These are phyloP conservation scores for Trichogramma dendrolimi DNA, from an alignment of 2,888 invertebrate species.

Conservation along the genomic window DNA sequence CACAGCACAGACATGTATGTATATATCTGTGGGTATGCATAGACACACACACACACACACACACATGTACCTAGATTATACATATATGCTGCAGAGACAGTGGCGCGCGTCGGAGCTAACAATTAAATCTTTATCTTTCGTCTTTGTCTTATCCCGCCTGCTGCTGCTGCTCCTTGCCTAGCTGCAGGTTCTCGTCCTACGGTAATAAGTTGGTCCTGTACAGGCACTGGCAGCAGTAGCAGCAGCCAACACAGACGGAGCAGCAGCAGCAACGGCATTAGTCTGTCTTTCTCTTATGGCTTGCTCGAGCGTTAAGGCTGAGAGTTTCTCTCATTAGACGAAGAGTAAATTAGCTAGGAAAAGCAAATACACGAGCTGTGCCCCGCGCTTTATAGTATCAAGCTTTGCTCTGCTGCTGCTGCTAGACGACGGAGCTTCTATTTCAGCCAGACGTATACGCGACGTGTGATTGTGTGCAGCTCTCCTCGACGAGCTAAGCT, in stretches of 20 bases:
- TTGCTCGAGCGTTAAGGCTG: slow-evolving; percentile 13
- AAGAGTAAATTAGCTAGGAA: slow-evolving; percentile 47
- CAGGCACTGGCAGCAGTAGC: background rate
- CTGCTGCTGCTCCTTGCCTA: background rate
- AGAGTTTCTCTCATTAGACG: slow-evolving; percentile 42
- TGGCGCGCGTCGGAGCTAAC: slow-evolving; percentile 7
- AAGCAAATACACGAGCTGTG: slow-evolving; percentile 37
- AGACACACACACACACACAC: too few species aligned
- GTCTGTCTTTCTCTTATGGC: slow-evolving; percentile 18
- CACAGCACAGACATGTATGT: too few species aligned
- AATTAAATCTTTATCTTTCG: slow-evolving; percentile 27
- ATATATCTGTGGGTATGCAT: too few species aligned
- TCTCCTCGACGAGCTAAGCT: too few species aligned
- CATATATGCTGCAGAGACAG: too few species aligned
- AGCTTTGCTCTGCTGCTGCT: background rate
- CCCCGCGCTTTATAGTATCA: background rate
- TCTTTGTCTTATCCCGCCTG: slow-evolving; percentile 20
- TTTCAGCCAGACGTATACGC: slow-evolving; percentile 6
- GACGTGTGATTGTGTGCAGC: too few species aligned
- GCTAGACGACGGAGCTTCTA: slow-evolving; percentile 10
- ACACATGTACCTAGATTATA: too few species aligned
- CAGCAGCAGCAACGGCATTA: background rate
- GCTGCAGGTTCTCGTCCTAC: slow-evolving; percentile 1
- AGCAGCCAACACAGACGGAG: background rate
- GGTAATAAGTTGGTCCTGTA: slow-evolving; percentile 15